Evolutionary conservation across 2,888 invertebrate species (phyloP).

Genomic region (Ferrisia virgata): DNA sequence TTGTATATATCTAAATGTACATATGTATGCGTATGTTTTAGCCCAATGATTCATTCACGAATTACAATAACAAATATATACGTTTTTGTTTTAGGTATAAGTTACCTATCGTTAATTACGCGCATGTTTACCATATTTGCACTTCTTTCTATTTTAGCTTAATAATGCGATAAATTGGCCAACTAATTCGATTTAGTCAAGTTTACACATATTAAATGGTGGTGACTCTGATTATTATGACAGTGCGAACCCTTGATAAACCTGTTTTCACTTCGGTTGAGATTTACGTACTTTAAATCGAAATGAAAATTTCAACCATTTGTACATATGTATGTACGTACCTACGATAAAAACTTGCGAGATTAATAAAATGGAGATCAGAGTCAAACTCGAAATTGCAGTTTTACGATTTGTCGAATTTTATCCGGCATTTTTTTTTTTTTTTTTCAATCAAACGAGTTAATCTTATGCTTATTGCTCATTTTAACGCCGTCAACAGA

Average conservation of each 20-base stretch:
- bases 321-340: too few relatives aligned
- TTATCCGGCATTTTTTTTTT: background rate
- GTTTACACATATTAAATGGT: too few relatives aligned
- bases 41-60: background rate
- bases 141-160: background rate
- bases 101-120: background rate
- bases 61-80: background rate
- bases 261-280: background rate
- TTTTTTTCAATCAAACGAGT: background rate
- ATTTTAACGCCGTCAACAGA: background rate
- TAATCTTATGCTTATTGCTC: background rate
- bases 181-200: background rate
- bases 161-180: background rate
- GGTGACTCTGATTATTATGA: background rate
- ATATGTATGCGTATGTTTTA: too few relatives aligned
- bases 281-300: background rate
- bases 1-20: too few relatives aligned
- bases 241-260: background rate
- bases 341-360: background rate
- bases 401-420: background rate
- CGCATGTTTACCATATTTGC: background rate
- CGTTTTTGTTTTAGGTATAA: background rate
- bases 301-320: conserved; percentile 5
- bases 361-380: background rate
- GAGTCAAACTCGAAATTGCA: background rate